Base-by-base conservation (phyloP, 2,888 invertebrate species). In the Hypomecis punctinalis region DNA sequence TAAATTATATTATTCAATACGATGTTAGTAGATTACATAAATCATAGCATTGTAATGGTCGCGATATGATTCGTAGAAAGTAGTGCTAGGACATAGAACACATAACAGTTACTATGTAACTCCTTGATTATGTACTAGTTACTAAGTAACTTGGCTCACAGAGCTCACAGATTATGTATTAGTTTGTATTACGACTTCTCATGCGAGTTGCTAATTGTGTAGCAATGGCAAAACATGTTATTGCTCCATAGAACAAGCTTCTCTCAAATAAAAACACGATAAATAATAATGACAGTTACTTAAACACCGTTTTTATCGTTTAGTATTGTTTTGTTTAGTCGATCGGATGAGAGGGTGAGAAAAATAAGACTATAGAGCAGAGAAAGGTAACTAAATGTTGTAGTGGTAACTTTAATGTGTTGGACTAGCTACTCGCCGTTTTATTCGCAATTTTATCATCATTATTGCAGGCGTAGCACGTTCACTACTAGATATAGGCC, bases 31-130 rank as follows among this genome's bases (percentile, higher is more conserved):
- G 62, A 71, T 84, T 85, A 84, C 76, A 78, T 84, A 86, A 86
- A 78, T 72, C 67, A 73, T 76, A 76, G 73, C 74, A 76, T 64
- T 64, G 60, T 60, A 76, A 72, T 72, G 68, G 75, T 79, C 78
- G 74, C 75, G 75, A 68, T 75, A 76, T 68, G 62, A 73, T 67
- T 64, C 67, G 73, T 82, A 82, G 83, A 84, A 84, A 83, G 85
- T 82, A 76, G 74, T 55, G 67, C 71, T 68, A 55, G 67, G 74
- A 33, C 46, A 13, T 43, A 56, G 46, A n/a, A 35, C 47, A 40
- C 5, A 6, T n/a, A 33, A n/a, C 6, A 56, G 49, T 51, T 37
- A 37, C 40, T 40, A n/a, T 10, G 39, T 39, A 39, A 40, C 40
- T 10, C 33, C 6, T 2, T 39, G 49, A 49, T 11, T 45, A 55